Base-by-base conservation (phyloP, 2,888 invertebrate genomes). In the Nomada goodeniana region DNA sequence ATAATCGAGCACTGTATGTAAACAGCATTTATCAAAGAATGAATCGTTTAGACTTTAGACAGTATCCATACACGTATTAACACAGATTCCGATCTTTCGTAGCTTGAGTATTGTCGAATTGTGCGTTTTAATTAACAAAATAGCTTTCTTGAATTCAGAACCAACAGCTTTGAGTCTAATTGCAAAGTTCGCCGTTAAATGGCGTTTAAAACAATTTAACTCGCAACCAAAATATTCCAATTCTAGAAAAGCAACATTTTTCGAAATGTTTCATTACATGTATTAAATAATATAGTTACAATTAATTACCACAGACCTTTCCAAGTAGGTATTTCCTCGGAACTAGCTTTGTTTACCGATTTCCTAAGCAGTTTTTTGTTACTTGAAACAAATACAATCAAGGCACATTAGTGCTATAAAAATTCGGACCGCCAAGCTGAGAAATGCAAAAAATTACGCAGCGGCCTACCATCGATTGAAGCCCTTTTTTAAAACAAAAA, bases 41-140 rank as follows among this genome's bases (percentile, higher is more conserved):
- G 2, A 4, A 47, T 70, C 44, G 3, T 1, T 61, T 60, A 5
- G 20, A 59, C 26, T 13, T 7, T 29, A n/a, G 36, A 63, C n/a
- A 69, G 52, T 64, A 47, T 47, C 36, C 15, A 47, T 13, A 47
- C 1, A 44, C 7, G 44, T 44, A 44, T 47, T 13, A 47, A 15
- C 52, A 15, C 4, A 72, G 13, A 20, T 15, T 55, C 70, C 44
- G 7, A 65, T 68, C 53, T 4, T 52, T 65, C 65, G 1, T 20
- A 7, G 57, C 59, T 18, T 2, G 47, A 81, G 60, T 64, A 74
- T 74, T 70, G 15, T 20, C 52, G 15, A 57, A 26, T 72, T 80
- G 79, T 78, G 64, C 80, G 59, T 36, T 29, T 57, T 42, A 60
- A 70, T 67, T 70, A 36, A 44, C 53, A 29, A 18, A 26, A 36